Evolutionary conservation across 2,113 vertebrate species (phyloP).

Genomic region (Ochotona princeps): DNA sequence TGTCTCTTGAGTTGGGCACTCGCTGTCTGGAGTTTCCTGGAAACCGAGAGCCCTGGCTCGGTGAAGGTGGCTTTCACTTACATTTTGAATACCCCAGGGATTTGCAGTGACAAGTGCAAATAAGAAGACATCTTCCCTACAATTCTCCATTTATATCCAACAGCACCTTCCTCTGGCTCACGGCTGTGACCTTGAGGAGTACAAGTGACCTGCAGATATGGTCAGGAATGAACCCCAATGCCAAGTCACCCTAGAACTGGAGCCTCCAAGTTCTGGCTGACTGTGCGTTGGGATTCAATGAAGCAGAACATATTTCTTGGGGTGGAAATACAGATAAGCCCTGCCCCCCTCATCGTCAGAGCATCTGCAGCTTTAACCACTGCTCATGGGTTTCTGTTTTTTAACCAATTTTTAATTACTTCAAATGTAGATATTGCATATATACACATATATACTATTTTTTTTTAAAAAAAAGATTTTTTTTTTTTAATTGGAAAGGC

Average conservation of each 20-base stretch:
- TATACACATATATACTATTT: too few relatives aligned
- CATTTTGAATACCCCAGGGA: background rate
- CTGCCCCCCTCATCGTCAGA: background rate
- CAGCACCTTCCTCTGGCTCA: background rate
- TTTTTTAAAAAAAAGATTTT: too few relatives aligned
- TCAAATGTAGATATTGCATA: too few relatives aligned
- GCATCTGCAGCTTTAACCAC: background rate
- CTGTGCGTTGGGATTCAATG: background rate
- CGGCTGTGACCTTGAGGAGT: background rate
- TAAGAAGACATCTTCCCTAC: background rate
- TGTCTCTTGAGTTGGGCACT: slow-evolving; percentile 11
- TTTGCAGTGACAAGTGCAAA: background rate
- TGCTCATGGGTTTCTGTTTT: background rate
- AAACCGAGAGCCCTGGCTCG: background rate
- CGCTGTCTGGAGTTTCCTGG: background rate
- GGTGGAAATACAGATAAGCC: background rate
- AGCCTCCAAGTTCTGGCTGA: background rate
- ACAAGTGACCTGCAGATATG: background rate
- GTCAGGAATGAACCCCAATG: background rate
- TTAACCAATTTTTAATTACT: too few relatives aligned
- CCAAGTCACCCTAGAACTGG: background rate
- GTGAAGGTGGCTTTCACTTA: slow-evolving; percentile 2
- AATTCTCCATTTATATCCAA: background rate
- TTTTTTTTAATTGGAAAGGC: too few relatives aligned
- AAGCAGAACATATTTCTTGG: background rate